These are phyloP conservation scores for Hozukius guyotensis DNA, from an alignment of 2,797 vertebrate species.

Conservation along the genomic window DNA sequence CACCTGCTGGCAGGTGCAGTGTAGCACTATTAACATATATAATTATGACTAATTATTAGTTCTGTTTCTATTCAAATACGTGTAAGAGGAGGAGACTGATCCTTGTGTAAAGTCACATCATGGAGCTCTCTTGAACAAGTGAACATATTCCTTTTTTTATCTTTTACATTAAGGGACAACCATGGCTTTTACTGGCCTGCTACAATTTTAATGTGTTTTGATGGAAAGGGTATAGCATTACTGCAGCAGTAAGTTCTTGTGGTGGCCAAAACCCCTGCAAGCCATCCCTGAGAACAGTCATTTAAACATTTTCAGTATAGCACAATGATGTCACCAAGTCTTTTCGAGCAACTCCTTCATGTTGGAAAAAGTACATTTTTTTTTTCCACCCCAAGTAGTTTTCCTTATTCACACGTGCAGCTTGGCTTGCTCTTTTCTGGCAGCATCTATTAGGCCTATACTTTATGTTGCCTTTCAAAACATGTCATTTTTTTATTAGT, in stretches of 20 bases:
- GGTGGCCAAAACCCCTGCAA: not conserved
- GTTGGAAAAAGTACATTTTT: not conserved
- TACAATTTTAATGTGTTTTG: not conserved
- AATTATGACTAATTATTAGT: too few relatives aligned
- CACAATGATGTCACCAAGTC: conserved; percentile 12
- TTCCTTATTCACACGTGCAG: not conserved
- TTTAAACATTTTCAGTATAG: not conserved
- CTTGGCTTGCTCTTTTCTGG: not conserved
- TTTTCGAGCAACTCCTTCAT: not conserved
- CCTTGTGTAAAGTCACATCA: not conserved
- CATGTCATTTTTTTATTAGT: not conserved
- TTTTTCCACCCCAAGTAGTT: not conserved
- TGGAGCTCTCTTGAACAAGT: not conserved
- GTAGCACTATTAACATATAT: not conserved
- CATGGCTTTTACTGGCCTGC: not conserved
- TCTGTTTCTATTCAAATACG: not conserved
- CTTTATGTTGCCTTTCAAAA: conserved; percentile 3
- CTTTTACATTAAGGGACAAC: not conserved
- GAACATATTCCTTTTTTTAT: not conserved
- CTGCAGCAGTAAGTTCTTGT: not conserved
- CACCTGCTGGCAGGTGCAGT: conserved; percentile 50
- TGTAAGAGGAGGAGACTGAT: not conserved
- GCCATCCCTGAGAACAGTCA: not conserved
- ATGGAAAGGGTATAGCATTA: conserved; percentile 8
- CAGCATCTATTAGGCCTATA: not conserved